Evolutionary conservation across 1,140 invertebrate species (phyloP).

Genomic region (Lasioglossum albipes): DNA sequence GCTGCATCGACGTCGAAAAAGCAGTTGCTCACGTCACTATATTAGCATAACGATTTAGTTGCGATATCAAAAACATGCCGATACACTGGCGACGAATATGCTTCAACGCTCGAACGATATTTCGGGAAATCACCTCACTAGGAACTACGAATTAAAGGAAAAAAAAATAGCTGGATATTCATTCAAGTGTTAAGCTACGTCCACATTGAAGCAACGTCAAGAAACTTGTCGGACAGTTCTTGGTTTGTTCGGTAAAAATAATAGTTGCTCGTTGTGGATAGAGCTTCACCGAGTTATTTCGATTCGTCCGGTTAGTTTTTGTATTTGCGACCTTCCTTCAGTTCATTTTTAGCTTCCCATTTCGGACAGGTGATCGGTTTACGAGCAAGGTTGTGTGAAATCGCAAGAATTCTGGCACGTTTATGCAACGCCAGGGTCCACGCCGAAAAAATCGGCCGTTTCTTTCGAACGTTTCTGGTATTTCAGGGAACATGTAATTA

Average conservation of each 20-base stretch:
- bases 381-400: slow-evolving; percentile 41
- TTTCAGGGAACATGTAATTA: neutral
- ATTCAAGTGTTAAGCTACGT: no score
- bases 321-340: neutral
- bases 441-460: slow-evolving; percentile 10
- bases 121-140: neutral
- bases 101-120: neutral
- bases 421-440: slow-evolving; percentile 32
- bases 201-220: no score
- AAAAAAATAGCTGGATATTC: neutral
- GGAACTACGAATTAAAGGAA: neutral
- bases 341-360: neutral
- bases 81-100: neutral
- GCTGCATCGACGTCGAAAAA: neutral
- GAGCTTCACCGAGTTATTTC: no score
- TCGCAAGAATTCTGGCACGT: slow-evolving; percentile 34
- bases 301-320: no score
- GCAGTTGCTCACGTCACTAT: neutral
- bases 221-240: no score
- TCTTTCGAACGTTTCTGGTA: neutral
- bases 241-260: no score
- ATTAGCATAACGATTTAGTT: slow-evolving; percentile 1
- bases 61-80: neutral
- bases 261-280: no score
- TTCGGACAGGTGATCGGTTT: slow-evolving; percentile 64